Conservation (phyloP, 2,113 vertebrate species). For the Esox niger region DNA sequence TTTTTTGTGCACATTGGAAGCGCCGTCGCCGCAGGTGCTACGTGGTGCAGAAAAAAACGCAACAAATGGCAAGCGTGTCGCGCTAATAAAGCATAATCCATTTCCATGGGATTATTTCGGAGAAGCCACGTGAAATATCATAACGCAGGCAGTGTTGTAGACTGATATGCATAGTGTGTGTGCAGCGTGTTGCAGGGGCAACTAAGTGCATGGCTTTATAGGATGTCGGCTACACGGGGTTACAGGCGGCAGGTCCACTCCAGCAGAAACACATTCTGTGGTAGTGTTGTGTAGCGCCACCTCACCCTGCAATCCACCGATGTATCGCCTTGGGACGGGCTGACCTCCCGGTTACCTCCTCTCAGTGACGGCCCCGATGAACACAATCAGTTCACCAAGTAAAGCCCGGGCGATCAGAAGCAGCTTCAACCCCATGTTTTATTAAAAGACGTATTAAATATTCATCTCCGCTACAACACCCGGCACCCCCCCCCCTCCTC, state of each 20-base stretch:
- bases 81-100: constrained; percentile 2
- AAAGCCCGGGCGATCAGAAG: constrained; percentile 57
- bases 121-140: not conserved
- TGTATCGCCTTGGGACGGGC: constrained; percentile 32
- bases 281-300: not conserved
- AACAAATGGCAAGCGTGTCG: constrained; percentile 16
- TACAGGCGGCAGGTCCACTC: not conserved
- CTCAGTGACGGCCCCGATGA: constrained; percentile 46
- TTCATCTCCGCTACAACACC: constrained; percentile 40
- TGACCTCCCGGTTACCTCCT: constrained; percentile 62
- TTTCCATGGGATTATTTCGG: constrained; percentile 3
- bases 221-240: too few relatives aligned
- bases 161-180: not conserved
- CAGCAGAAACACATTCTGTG: not conserved
- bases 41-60: constrained; percentile 1
- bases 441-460: constrained; percentile 69
- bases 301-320: constrained; percentile 2
- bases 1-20: not conserved
- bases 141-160: not conserved
- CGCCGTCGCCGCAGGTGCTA: constrained; percentile 6
- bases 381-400: constrained; percentile 51
- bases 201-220: not conserved
- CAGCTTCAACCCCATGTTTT: constrained; percentile 62
- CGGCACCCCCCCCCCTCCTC: not conserved
- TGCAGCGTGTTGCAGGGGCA: not conserved